Evolutionary conservation across 2,797 vertebrate genomes (phyloP), one percentile per base, ranked within the genome.

Genomic region (Crax fasciolata): DNA sequence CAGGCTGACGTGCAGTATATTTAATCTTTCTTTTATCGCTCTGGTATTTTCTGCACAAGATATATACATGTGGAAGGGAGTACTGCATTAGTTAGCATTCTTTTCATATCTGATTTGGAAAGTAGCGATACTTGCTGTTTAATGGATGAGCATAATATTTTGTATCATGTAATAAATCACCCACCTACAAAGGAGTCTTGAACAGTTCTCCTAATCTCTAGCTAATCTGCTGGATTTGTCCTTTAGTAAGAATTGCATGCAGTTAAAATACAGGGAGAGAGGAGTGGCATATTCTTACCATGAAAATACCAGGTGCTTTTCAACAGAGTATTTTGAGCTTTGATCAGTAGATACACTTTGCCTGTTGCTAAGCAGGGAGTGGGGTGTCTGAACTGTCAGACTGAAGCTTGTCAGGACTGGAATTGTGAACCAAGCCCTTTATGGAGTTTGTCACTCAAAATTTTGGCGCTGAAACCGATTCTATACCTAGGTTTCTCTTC

Each of bases 131-230:
- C 96, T 95, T 97, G 81, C 94, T 97, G 96, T 97, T 98, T 98
- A 98, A 98, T 97, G 96, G 97, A 97, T 98, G 97, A 97, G 95
- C 93, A 87, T 97, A 98, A 97, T 97, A 97, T 96, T 98, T 98
- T 96, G 87, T 98, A 97, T 98, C 97, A 72, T 90, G 91, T 86
- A 91, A 96, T 98, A 97, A 97, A 98, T 98, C 97, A 98, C 91
- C 97, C 76, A 96, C 95, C 96, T 97, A 95, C 96, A 96, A 96
- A 97, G 93, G 88, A 96, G 94, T 87, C 95, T 87, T 94, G 95
- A 96, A 77, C 80, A 85, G 93, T 97, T 95, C 93, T 95, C 89
- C 86, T 94, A 87, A 96, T 96, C 97, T 97, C 91, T 93, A 81
- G 89, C 93, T 98, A 95, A 98, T 98, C 97, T 96, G 23, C 75